Evolutionary conservation across 2,113 vertebrate genomes (phyloP).

Genomic region (Triplophysa tibetana): DNA sequence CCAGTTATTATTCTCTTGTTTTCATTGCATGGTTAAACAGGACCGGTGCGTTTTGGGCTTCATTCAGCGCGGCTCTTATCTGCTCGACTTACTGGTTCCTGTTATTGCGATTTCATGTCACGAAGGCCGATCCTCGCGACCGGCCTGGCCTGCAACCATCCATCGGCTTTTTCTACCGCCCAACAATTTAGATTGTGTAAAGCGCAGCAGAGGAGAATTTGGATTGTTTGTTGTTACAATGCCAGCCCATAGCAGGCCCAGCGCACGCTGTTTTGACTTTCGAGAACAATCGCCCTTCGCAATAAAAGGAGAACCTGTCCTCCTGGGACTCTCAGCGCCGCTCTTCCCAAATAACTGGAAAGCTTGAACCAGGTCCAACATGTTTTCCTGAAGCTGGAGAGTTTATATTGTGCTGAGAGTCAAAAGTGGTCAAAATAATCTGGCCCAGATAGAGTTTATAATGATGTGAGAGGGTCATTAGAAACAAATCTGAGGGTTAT

Average conservation of each 20-base stretch:
- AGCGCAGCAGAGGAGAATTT: slow-evolving; percentile 53
- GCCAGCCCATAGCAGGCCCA: slow-evolving; percentile 61
- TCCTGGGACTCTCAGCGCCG: neutral
- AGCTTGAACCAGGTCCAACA: neutral
- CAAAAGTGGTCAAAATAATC: neutral
- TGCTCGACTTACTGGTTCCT: slow-evolving; percentile 71
- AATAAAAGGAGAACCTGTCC: slow-evolving; percentile 59
- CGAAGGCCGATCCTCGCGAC: slow-evolving; percentile 54
- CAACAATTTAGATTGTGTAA: slow-evolving; percentile 60
- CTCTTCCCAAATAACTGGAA: slow-evolving; percentile 53
- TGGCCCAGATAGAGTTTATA: neutral
- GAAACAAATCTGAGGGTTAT: slow-evolving; percentile 6
- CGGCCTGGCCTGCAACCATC: slow-evolving; percentile 31
- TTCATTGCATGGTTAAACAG: slow-evolving; percentile 24
- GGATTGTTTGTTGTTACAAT: slow-evolving; percentile 70
- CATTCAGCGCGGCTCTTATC: slow-evolving; percentile 68
- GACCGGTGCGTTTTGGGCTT: slow-evolving; percentile 44
- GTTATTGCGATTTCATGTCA: slow-evolving; percentile 67
- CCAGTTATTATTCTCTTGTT: slow-evolving; percentile 24
- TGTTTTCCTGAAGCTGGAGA: slow-evolving; percentile 34
- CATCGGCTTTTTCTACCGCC: slow-evolving; percentile 44
- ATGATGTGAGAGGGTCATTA: neutral
- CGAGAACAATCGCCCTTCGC: slow-evolving; percentile 66
- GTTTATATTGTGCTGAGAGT: slow-evolving; percentile 46
- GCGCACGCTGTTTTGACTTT: slow-evolving; percentile 66